Evolutionary conservation across 1,140 invertebrate genomes (phyloP).

Genomic region (Lerema accius): DNA sequence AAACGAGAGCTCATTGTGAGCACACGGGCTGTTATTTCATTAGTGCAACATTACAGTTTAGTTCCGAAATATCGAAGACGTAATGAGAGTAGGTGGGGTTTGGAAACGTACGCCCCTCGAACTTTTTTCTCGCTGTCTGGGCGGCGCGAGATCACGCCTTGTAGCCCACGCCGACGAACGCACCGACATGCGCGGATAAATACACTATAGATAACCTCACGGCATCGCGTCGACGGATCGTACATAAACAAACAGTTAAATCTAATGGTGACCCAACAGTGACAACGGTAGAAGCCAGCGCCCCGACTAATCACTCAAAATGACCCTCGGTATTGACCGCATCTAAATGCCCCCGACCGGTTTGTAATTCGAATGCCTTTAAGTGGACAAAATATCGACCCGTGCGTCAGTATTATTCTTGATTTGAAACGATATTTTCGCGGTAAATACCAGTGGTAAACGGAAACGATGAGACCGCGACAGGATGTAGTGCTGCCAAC

Average conservation of each 20-base stretch:
- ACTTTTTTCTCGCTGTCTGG: conserved; percentile 71
- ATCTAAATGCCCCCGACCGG: conserved; percentile 11
- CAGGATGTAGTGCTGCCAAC: conserved; percentile 73
- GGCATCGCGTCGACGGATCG: conserved; percentile 56
- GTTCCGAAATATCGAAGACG: conserved; percentile 71
- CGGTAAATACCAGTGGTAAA: conserved; percentile 49
- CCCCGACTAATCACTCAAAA: conserved; percentile 32
- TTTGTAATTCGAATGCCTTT: conserved; percentile 13
- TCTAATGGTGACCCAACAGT: conserved; percentile 17
- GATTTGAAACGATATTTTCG: conserved; percentile 37
- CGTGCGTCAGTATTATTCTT: conserved; percentile 9
- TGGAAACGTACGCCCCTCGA: conserved; percentile 66
- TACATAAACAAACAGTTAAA: conserved; percentile 59
- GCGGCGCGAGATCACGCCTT: conserved; percentile 73
- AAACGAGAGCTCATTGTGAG: conserved; percentile 67
- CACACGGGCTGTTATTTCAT: conserved; percentile 59
- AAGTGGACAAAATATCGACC: conserved; percentile 22
- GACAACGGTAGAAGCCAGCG: conserved; percentile 1
- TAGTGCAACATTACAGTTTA: conserved; percentile 50
- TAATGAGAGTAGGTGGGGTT: conserved; percentile 78
- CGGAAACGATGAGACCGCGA: conserved; percentile 65
- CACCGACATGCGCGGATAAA: conserved; percentile 50
- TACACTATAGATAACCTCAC: conserved; percentile 59
- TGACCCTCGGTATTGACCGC: conserved; percentile 1
- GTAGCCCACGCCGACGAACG: conserved; percentile 64